Evolutionary conservation across 2,113 vertebrate genomes (phyloP).

Genomic region (Fulmarus glacialis): DNA sequence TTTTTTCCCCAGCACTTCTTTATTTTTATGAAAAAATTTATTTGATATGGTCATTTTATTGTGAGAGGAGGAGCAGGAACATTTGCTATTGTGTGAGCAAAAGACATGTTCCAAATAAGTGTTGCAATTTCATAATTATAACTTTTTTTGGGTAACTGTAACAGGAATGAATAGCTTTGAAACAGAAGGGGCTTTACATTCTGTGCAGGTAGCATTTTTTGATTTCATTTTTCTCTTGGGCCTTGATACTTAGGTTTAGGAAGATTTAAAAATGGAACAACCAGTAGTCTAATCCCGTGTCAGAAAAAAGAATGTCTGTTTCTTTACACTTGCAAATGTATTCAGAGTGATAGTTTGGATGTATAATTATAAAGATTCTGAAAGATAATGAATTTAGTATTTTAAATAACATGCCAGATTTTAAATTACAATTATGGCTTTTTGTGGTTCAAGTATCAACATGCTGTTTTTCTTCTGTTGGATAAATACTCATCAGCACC

Average conservation of each 20-base stretch:
- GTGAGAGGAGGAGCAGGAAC: background rate
- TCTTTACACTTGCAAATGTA: slow-evolving; percentile 54
- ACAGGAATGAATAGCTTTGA: background rate
- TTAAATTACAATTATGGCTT: slow-evolving; percentile 54
- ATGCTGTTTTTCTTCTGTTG: slow-evolving; percentile 44
- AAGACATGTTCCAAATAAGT: background rate
- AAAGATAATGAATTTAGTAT: slow-evolving; percentile 59
- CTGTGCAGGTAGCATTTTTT: background rate
- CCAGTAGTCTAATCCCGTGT: background rate
- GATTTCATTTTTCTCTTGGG: background rate
- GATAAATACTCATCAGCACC: slow-evolving; percentile 56
- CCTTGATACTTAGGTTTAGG: background rate
- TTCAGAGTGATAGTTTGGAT: slow-evolving; percentile 10
- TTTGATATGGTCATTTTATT: background rate
- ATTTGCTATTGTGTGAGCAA: background rate
- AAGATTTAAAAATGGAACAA: slow-evolving; percentile 37
- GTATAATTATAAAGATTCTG: slow-evolving; percentile 40
- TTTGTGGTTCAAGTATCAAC: slow-evolving; percentile 25
- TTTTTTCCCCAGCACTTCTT: background rate
- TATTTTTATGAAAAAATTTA: background rate
- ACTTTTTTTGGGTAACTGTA: background rate
- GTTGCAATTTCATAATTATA: background rate
- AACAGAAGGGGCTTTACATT: background rate
- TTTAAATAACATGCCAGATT: slow-evolving; percentile 60
- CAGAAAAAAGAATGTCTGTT: background rate